Percentiles rank a stretch among this genome's conserved stretches.
Conservation (phyloP, 2,113 vertebrate species). For the Aegotheles bennettii region DNA sequence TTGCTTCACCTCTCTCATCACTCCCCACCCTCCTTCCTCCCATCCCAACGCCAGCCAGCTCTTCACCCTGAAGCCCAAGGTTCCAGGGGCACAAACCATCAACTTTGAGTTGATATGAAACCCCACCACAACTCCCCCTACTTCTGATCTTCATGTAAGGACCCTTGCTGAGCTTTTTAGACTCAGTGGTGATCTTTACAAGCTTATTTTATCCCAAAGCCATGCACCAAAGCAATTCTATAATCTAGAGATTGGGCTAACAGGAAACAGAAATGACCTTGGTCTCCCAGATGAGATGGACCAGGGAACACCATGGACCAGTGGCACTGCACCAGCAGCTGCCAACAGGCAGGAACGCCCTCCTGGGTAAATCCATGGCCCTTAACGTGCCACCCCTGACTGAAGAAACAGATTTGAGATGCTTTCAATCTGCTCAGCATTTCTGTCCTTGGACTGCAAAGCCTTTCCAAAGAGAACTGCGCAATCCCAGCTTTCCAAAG, state of each 20-base stretch:
- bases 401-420: background rate
- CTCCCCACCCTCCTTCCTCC: background rate
- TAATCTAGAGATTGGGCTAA: background rate
- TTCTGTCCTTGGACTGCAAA: background rate
- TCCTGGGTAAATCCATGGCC: background rate
- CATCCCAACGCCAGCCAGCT: fast-evolving
- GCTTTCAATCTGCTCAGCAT: background rate
- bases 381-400: background rate
- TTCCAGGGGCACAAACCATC: background rate
- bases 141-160: background rate
- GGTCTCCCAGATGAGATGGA: background rate
- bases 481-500: background rate
- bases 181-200: background rate
- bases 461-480: background rate
- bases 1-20: background rate
- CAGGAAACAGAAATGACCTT: background rate
- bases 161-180: background rate
- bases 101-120: background rate
- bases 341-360: fast-evolving
- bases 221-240: background rate
- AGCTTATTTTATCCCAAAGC: background rate
- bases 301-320: background rate
- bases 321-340: background rate
- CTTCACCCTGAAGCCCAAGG: background rate
- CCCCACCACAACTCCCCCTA: background rate